These are phyloP conservation scores for Astatotilapia flaviijosephi DNA, from an alignment of 2,113 vertebrate genomes.

Conservation along the genomic window DNA sequence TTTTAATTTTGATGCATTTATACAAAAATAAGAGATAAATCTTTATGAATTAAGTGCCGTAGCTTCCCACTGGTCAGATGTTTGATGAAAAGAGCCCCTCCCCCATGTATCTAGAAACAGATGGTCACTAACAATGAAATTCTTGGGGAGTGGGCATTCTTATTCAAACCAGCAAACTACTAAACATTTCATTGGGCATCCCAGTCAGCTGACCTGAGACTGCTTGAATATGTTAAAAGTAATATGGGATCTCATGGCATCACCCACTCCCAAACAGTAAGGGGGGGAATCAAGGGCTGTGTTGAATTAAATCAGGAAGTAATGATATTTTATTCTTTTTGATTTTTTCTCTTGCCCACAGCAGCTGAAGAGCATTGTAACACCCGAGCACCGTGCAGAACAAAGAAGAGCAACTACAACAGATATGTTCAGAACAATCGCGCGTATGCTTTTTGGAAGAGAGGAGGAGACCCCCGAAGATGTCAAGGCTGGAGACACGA, in stretches of 20 bases:
- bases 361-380: not conserved
- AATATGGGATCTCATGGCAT: not conserved
- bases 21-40: not conserved
- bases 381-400: not conserved
- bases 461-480: slow-evolving; percentile 52
- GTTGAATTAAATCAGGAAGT: too few relatives aligned
- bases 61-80: not conserved
- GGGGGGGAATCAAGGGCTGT: not conserved
- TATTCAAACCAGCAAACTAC: not conserved
- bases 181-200: slow-evolving; percentile 20
- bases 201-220: slow-evolving; percentile 31
- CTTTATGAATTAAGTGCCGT: not conserved
- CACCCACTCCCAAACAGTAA: not conserved
- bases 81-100: slow-evolving; percentile 19
- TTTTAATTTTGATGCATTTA: not conserved
- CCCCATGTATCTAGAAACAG: slow-evolving; percentile 34
- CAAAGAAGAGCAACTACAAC: not conserved
- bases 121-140: slow-evolving; percentile 54
- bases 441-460: slow-evolving; percentile 83
- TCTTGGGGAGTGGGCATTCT: slow-evolving; percentile 13
- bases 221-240: slow-evolving; percentile 7
- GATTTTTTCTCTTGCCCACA: not conserved
- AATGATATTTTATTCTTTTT: not conserved
- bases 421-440: slow-evolving; percentile 84
- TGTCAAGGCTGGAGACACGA: slow-evolving; percentile 70